These are phyloP conservation scores for Agonopterix arenella DNA, from an alignment of 2,888 invertebrate genomes.

Conservation along the genomic window DNA sequence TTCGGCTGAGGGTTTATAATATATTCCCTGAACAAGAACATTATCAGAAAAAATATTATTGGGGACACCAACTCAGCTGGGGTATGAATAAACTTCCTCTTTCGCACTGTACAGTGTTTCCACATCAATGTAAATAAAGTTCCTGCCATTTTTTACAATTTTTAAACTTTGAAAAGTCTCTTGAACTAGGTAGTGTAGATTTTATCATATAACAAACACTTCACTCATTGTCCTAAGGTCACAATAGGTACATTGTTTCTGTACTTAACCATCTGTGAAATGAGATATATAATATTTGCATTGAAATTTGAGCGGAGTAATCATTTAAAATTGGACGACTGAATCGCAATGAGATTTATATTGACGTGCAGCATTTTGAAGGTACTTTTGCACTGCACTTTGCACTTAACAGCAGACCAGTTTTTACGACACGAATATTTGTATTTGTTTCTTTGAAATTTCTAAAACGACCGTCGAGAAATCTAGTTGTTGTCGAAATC, in stretches of 20 bases:
- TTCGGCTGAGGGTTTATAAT: background rate
- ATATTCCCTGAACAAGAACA: conserved; percentile 8
- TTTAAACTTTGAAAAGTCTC: background rate
- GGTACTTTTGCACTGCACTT: no score
- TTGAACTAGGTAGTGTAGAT: background rate
- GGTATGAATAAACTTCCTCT: conserved; percentile 24
- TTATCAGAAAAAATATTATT: conserved; percentile 16
- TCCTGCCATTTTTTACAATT: conserved; percentile 16
- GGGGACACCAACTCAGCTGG: conserved; percentile 24
- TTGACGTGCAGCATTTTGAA: no score
- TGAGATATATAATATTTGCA: no score
- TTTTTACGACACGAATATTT: no score
- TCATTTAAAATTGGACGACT: no score
- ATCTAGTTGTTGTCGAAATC: no score
- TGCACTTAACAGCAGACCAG: no score
- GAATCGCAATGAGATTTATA: no score
- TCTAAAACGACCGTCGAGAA: no score
- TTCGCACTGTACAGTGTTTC: conserved; percentile 35
- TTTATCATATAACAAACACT: background rate
- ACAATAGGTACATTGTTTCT: background rate
- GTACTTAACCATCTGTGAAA: background rate
- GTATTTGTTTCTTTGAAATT: no score
- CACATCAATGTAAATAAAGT: conserved; percentile 31
- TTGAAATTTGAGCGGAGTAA: no score
- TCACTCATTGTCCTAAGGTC: background rate